Evolutionary conservation across 1,140 invertebrate genomes (phyloP).

Genomic region (Pseudomyrmex flavicornis): DNA sequence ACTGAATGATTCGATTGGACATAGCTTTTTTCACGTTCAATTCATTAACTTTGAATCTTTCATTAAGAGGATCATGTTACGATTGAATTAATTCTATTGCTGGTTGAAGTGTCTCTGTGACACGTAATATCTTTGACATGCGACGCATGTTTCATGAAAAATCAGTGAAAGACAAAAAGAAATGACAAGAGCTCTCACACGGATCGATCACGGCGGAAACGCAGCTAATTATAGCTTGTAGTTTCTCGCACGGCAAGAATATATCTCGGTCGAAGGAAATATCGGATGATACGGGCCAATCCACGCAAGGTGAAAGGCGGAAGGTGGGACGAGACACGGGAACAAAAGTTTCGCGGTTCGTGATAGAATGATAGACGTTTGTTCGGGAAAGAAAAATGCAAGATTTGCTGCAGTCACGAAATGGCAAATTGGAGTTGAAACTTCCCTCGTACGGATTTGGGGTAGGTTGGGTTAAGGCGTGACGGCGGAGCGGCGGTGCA

Average conservation of each 20-base stretch:
- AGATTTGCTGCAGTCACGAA: slow-evolving; percentile 86
- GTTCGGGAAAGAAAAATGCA: slow-evolving; percentile 86
- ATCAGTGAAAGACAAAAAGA: background rate
- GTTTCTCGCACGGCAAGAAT: slow-evolving; percentile 64
- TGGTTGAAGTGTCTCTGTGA: background rate
- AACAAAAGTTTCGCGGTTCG: slow-evolving; percentile 84
- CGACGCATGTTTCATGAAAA: background rate
- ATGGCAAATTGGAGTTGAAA: slow-evolving; percentile 86
- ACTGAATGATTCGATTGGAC: slow-evolving; percentile 50
- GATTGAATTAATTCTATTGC: slow-evolving; percentile 19
- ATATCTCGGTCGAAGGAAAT: slow-evolving; percentile 74
- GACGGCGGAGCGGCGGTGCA: slow-evolving; percentile 60
- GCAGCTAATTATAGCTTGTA: slow-evolving; percentile 55
- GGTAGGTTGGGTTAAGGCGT: slow-evolving; percentile 80
- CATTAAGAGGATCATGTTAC: background rate
- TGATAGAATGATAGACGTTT: slow-evolving; percentile 86
- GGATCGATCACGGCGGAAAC: slow-evolving; percentile 34
- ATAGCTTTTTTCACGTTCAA: slow-evolving; percentile 47
- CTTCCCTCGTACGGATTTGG: slow-evolving; percentile 81
- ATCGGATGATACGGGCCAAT: slow-evolving; percentile 73
- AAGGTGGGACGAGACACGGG: slow-evolving; percentile 78
- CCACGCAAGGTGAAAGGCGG: slow-evolving; percentile 70
- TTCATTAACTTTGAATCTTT: slow-evolving; percentile 35
- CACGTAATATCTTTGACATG: background rate
- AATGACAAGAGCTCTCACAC: slow-evolving; percentile 9